phyloP scores from a whole-genome alignment of 2,888 invertebrate genomes.

The Drosophila anomalata region DNA sequence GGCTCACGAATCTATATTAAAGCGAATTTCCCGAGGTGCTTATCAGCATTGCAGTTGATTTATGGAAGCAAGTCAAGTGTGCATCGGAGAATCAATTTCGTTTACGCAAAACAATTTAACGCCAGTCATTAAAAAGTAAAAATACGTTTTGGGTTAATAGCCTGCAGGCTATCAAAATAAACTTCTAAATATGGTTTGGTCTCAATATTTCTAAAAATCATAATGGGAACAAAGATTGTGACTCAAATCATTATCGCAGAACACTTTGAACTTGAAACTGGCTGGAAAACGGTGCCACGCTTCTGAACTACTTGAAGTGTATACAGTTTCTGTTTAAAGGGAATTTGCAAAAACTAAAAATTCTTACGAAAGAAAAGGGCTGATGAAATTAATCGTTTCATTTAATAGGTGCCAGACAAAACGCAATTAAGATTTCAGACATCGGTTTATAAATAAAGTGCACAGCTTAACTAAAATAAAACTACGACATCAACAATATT shows the following conservation, averaged over 20 bases:
- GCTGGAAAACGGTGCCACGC: conserved; percentile 36
- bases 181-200: conserved; percentile 8
- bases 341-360: neutral
- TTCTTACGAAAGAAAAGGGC: conserved; percentile 14
- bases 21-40: conserved; percentile 11
- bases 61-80: conserved; percentile 48
- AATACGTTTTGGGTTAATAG: conserved; percentile 44
- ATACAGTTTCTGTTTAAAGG: neutral
- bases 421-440: neutral
- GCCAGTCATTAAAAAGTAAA: conserved; percentile 27
- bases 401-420: conserved; percentile 24
- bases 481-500: neutral
- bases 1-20: conserved; percentile 11
- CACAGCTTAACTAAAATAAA: neutral
- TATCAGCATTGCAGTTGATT: conserved; percentile 47
- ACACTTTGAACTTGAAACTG: conserved; percentile 46
- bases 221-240: conserved; percentile 39
- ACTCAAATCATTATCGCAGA: conserved; percentile 16
- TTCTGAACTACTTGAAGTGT: conserved; percentile 35
- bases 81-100: conserved; percentile 28
- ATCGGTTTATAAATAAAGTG: conserved; percentile 4
- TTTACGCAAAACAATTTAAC: conserved; percentile 29
- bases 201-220: conserved; percentile 7
- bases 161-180: conserved; percentile 13
- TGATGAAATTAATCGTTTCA: conserved; percentile 27